Conservation (phyloP, 1,140 invertebrate species). For the Drosophila ogumai region DNA sequence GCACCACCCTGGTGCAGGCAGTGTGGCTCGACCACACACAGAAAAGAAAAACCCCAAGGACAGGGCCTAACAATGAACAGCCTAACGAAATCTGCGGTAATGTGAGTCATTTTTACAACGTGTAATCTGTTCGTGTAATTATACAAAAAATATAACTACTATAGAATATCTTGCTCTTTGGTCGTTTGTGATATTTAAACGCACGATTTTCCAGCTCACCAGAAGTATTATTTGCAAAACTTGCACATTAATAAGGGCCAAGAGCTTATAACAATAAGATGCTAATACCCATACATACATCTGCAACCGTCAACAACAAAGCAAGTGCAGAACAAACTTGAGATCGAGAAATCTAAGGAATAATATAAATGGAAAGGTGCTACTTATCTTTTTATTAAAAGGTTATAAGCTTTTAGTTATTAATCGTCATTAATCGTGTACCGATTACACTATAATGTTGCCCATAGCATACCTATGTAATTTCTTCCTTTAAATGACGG, state of each 20-base stretch:
- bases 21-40: background rate
- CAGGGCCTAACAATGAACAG: background rate
- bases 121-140: background rate
- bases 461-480: background rate
- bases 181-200: background rate
- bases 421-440: too few species aligned
- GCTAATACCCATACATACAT: too few species aligned
- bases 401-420: background rate
- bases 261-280: background rate
- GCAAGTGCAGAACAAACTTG: too few species aligned
- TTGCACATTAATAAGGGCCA: background rate
- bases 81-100: background rate
- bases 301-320: too few species aligned
- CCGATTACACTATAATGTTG: too few species aligned
- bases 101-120: background rate
- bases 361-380: background rate
- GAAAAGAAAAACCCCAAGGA: background rate
- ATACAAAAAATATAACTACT: background rate
- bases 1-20: constrained; percentile 5
- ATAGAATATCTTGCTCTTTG: background rate
- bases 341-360: too few species aligned
- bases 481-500: background rate
- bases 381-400: background rate
- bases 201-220: background rate
- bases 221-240: background rate